Percentiles rank a stretch among this genome's conserved stretches.
Conservation (phyloP, 2,888 invertebrate genomes). For the Chaitophorus viminalis region DNA sequence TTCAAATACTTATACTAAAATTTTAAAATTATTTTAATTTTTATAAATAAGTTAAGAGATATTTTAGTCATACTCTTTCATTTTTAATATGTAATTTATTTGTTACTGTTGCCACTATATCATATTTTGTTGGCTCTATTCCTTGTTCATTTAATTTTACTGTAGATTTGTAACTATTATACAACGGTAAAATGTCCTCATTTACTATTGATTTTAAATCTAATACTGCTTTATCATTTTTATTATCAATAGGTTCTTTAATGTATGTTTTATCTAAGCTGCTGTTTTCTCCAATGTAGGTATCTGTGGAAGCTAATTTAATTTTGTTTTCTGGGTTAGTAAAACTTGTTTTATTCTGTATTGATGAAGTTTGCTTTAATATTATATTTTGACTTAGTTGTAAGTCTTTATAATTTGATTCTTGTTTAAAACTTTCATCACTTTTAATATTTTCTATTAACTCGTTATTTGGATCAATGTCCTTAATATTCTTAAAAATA, state of each 20-base stretch:
- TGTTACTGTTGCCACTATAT: conserved; percentile 45
- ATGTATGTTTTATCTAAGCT: neutral
- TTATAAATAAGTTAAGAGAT: neutral
- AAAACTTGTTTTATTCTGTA: neutral
- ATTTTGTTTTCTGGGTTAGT: neutral
- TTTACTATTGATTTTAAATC: neutral
- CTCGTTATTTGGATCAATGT: neutral
- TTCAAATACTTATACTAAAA: conserved; percentile 50
- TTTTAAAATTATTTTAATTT: conserved; percentile 12
- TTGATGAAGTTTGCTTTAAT: neutral
- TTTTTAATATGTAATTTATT: conserved; percentile 27
- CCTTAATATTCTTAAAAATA: neutral
- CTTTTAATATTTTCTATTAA: neutral
- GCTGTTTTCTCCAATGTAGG: neutral
- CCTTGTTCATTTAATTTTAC: neutral
- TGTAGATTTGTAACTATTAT: neutral
- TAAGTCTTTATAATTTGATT: neutral
- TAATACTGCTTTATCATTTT: neutral
- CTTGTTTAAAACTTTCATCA: neutral
- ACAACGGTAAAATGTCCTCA: neutral
- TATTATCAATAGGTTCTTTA: neutral
- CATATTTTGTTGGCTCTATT: conserved; percentile 18
- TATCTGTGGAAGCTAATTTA: neutral
- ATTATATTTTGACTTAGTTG: neutral
- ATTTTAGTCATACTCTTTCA: conserved; percentile 11